Percentiles rank a stretch among this genome's conserved stretches.
phyloP scores from a whole-genome alignment of 2,888 invertebrate genomes.

The Acanthacorydalis orientalis region DNA sequence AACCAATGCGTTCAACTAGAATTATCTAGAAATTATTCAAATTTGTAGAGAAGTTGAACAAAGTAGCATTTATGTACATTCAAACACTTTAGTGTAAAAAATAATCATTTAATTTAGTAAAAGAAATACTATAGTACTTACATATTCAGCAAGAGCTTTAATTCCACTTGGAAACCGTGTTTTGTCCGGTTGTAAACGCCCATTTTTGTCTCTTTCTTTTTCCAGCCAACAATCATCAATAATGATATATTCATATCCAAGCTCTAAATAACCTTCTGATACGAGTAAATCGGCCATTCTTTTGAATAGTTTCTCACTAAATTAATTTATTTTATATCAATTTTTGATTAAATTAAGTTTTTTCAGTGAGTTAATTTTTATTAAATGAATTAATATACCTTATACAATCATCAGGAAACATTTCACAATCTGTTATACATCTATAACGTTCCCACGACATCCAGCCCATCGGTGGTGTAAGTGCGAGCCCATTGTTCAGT shows the following conservation, averaged over 20 bases:
- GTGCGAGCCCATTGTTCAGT: constrained; percentile 44
- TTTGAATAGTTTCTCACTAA: constrained; percentile 35
- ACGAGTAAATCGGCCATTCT: constrained; percentile 36
- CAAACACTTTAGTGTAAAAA: too few species aligned
- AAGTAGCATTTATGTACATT: too few species aligned
- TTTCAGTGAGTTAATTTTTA: too few species aligned
- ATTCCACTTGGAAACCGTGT: constrained; percentile 43
- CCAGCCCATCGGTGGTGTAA: constrained; percentile 60
- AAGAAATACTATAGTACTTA: constrained; percentile 16
- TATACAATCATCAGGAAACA: constrained; percentile 45
- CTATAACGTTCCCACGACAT: constrained; percentile 50
- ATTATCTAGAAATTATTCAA: too few species aligned
- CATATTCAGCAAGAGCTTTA: constrained; percentile 38
- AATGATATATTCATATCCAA: constrained; percentile 40
- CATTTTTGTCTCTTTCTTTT: constrained; percentile 27
- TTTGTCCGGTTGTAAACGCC: constrained; percentile 34
- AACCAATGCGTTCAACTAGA: too few species aligned
- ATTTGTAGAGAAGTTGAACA: too few species aligned
- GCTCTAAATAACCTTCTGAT: constrained; percentile 38
- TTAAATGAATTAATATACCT: constrained; percentile 30
- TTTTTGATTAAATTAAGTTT: too few species aligned
- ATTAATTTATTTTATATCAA: too few species aligned
- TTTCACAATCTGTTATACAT: constrained; percentile 44
- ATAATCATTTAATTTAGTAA: too few species aligned
- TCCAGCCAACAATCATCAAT: constrained; percentile 46